Evolutionary conservation across 2,113 vertebrate species (phyloP).

Genomic region (Ictalurus furcatus): DNA sequence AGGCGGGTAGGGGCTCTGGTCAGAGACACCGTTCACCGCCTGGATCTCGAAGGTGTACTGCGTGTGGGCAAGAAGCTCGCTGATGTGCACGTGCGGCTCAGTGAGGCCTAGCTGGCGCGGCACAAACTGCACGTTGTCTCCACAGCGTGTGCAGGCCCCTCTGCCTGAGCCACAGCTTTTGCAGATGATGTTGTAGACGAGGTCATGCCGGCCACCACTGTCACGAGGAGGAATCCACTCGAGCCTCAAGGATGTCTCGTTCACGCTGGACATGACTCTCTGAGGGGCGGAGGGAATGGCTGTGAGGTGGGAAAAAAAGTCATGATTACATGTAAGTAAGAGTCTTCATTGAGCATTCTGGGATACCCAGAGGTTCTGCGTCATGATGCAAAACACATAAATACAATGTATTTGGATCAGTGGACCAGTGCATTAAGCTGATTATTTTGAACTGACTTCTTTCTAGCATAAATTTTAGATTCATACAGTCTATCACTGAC

Average conservation of each 20-base stretch:
- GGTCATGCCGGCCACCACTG: slow-evolving; percentile 84
- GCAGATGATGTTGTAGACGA: slow-evolving; percentile 97
- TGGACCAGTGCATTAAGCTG: background rate
- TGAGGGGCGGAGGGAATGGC: slow-evolving; percentile 87
- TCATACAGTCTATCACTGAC: background rate
- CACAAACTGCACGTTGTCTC: slow-evolving; percentile 91
- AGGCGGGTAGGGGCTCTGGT: slow-evolving; percentile 91
- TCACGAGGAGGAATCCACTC: slow-evolving; percentile 86
- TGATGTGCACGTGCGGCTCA: slow-evolving; percentile 82
- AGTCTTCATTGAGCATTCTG: background rate
- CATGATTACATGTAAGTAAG: background rate
- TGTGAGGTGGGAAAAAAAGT: slow-evolving; percentile 56
- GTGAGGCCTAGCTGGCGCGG: slow-evolving; percentile 91
- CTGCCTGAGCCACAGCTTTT: slow-evolving; percentile 88
- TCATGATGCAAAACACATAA: background rate
- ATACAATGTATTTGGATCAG: background rate
- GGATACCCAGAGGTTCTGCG: background rate
- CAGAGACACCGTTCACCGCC: slow-evolving; percentile 90
- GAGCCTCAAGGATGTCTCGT: slow-evolving; percentile 89
- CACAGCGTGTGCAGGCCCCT: slow-evolving; percentile 86
- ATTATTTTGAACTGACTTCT: background rate
- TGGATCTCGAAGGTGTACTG: slow-evolving; percentile 98
- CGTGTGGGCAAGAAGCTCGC: slow-evolving; percentile 90
- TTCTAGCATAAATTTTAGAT: background rate
- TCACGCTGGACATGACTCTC: slow-evolving; percentile 90